Evolutionary conservation across 1,140 invertebrate species (phyloP).

Genomic region (Drosophila pseudoobscura): DNA sequence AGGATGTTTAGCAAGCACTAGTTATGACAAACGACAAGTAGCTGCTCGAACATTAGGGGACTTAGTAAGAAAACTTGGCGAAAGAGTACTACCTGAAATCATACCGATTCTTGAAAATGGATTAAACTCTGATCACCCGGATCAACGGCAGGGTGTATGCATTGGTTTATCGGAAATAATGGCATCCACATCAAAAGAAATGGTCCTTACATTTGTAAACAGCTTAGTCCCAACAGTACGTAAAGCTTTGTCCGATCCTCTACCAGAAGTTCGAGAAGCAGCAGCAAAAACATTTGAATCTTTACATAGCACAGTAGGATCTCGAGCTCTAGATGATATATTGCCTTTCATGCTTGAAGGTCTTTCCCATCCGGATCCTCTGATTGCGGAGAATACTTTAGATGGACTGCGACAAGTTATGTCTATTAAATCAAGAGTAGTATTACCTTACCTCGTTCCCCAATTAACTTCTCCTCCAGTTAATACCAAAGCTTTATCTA

Average conservation of each 20-base stretch:
- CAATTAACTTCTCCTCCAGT: constrained; percentile 94
- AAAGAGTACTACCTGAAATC: constrained; percentile 98
- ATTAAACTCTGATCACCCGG: constrained; percentile 93
- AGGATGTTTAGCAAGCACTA: constrained; percentile 96
- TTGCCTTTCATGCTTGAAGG: constrained; percentile 94
- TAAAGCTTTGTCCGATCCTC: constrained; percentile 95
- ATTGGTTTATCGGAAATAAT: constrained; percentile 99
- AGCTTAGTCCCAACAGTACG: constrained; percentile 98
- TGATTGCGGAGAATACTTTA: constrained; percentile 92
- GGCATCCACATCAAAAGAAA: constrained; percentile 96
- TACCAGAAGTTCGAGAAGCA: constrained; percentile 95
- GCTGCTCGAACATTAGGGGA: constrained; percentile 98
- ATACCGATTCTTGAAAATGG: constrained; percentile 98
- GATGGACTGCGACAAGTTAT: constrained; percentile 98
- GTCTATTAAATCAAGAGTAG: constrained; percentile 97
- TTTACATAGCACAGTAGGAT: constrained; percentile 96
- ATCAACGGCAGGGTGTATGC: constrained; percentile 98
- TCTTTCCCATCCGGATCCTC: constrained; percentile 90
- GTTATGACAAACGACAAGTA: constrained; percentile 97
- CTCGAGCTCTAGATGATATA: constrained; percentile 98
- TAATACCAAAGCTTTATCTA: constrained; percentile 96
- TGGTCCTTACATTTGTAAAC: constrained; percentile 96
- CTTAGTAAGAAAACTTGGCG: constrained; percentile 98
- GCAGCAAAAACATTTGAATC: constrained; percentile 98
- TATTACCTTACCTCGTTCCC: constrained; percentile 97